These are phyloP conservation scores for Caiman crocodilus DNA, from an alignment of 2,797 vertebrate genomes.

Conservation along the genomic window DNA sequence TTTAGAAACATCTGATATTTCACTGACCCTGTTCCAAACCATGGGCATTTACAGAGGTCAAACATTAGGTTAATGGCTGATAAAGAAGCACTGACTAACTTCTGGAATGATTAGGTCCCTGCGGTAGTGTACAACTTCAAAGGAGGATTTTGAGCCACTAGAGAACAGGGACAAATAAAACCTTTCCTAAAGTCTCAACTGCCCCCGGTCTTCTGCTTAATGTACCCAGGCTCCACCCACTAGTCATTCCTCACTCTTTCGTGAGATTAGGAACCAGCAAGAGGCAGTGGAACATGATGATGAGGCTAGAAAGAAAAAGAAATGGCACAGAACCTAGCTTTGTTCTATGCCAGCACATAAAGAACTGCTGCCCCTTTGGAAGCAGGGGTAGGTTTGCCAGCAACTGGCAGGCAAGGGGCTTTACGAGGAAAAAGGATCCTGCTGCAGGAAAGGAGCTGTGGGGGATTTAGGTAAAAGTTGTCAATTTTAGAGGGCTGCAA, in stretches of 20 bases:
- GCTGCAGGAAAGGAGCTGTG: not conserved
- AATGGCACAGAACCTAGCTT: too few species aligned
- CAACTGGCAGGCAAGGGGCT: too few species aligned
- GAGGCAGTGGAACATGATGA: not conserved
- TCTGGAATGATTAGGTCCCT: not conserved
- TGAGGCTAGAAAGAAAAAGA: too few species aligned
- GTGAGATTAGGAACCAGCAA: not conserved
- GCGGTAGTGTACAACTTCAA: not conserved
- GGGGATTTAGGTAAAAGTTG: not conserved
- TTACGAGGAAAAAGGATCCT: too few species aligned
- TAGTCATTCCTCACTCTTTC: not conserved
- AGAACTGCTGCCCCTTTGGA: too few species aligned
- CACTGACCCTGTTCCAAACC: too few species aligned
- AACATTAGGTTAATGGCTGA: too few species aligned
- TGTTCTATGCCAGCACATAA: too few species aligned
- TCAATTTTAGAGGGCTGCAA: not conserved
- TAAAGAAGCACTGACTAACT: not conserved
- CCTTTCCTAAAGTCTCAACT: not conserved
- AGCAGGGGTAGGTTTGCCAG: too few species aligned
- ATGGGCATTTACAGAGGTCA: too few species aligned
- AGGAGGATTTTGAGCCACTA: not conserved
- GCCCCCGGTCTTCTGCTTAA: not conserved
- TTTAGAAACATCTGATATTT: not conserved
- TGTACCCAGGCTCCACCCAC: not conserved
- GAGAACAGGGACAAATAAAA: not conserved